A percentile compares a stretch with the other conserved stretches of the same genome.
phyloP scores from a whole-genome alignment of 2,113 vertebrate genomes.

The Opisthocomus hoazin region DNA sequence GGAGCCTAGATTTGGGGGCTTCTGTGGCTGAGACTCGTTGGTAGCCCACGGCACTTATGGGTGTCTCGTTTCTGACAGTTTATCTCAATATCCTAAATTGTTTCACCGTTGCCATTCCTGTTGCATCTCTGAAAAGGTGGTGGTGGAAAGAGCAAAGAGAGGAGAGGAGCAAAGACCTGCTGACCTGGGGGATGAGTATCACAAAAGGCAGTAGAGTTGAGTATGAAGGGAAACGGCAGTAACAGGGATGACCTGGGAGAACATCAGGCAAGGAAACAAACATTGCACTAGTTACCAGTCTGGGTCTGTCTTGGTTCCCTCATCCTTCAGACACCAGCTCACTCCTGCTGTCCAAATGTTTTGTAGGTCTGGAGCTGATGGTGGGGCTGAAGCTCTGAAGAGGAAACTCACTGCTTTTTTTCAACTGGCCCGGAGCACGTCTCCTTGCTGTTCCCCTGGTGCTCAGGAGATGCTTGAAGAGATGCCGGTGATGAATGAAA shows the following conservation, averaged over 20 bases:
- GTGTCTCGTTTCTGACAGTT: neutral
- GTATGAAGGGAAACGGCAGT: neutral
- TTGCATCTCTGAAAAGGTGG: neutral
- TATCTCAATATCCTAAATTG: neutral
- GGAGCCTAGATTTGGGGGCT: neutral
- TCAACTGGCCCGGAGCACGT: neutral
- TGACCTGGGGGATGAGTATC: neutral
- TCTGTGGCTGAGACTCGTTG: neutral
- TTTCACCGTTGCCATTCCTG: neutral
- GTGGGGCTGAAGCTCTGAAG: neutral
- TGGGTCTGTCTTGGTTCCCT: neutral
- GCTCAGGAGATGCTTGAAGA: neutral
- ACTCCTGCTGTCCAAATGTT: neutral
- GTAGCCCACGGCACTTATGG: rapidly evolving
- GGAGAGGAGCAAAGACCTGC: neutral
- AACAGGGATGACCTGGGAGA: neutral
- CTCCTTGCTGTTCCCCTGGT: neutral
- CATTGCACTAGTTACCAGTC: neutral
- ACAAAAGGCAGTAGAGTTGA: neutral
- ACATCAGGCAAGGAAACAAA: neutral
- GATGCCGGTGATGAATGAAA: neutral
- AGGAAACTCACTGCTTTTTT: neutral
- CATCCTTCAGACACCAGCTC: neutral
- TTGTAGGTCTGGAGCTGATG: neutral
- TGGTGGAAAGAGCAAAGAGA: neutral